Conservation (phyloP, 2,113 vertebrate species). For the Malurus melanocephalus region DNA sequence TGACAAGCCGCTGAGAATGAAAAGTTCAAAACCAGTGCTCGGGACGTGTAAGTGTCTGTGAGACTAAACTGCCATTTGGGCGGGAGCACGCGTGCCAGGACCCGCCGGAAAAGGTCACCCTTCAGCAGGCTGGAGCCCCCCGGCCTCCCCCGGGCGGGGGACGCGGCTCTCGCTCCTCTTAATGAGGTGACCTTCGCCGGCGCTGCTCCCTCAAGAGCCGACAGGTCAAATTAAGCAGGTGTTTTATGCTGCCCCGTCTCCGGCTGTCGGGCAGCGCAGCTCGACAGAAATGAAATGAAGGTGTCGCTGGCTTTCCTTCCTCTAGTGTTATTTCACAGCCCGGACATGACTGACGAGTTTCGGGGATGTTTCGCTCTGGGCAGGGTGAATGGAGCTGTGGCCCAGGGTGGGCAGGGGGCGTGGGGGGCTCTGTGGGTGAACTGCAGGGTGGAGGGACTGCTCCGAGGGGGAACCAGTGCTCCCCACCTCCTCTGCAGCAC, state of each 20-base stretch:
- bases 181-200: constrained; percentile 62
- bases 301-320: not conserved
- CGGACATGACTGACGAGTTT: not conserved
- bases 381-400: not conserved
- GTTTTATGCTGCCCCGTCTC: not conserved
- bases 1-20: constrained; percentile 55
- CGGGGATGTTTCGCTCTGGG: not conserved
- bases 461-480: not conserved
- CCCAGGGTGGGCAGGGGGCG: rapidly evolving
- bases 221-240: constrained; percentile 42
- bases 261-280: not conserved
- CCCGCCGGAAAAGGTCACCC: constrained; percentile 62
- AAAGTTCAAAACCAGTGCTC: constrained; percentile 60
- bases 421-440: not conserved
- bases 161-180: constrained; percentile 1
- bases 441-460: not conserved
- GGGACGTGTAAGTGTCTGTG: constrained; percentile 58
- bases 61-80: constrained; percentile 35
- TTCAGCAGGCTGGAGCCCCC: constrained; percentile 53
- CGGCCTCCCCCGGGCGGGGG: not conserved
- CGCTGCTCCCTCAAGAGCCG: constrained; percentile 2
- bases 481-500: not conserved
- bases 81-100: not conserved
- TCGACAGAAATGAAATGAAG: not conserved
- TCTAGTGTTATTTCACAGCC: not conserved